Base-by-base conservation (phyloP, 1,140 invertebrate genomes). In the Chymomyza costata region DNA sequence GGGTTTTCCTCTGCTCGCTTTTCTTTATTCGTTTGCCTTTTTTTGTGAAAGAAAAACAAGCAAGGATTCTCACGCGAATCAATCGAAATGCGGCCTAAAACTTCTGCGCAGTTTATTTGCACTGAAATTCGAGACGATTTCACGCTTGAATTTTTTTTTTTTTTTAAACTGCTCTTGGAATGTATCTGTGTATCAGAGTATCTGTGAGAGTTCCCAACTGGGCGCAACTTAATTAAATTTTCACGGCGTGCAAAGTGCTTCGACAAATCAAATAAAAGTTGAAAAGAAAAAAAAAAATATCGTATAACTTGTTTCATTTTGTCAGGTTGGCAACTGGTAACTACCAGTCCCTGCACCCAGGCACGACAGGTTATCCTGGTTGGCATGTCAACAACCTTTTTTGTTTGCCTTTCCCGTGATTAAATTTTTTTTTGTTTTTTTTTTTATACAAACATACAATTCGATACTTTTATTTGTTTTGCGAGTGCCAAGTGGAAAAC, bases 181-280 rank as follows among this genome's bases (percentile, higher is more conserved):
- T 62, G 51, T 57, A 60, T 43, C 56, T 46, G 19, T 37, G 37
- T 38, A 50, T 28, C 31, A 49, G 35, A 62, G 35, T 21, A 15
- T 59, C 19, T 40, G 54, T 10, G 8, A 51, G 35, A 40, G 52
- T 48, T 31, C 47, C 54, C 57, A 25, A 47, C 46, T 38, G 58
- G 52, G 63, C 32, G 58, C 73, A 52, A 78, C 65, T 80, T 80
- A 80, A 80, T 80, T 80, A 80, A 80, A 80, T 80, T 80, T 80
- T 68, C 68, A 81, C 73, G n/a, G n/a, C 7, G n/a, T 81, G 74
- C 74, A 68, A 38, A 38, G 35, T 38, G 35, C 73, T 80, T 81
- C 73, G 68, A 65, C 59, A 73, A 70, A 67, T 67, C 73, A 81
- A 71, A 71, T 37, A 78, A 34, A 6, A n/a, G 39, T 64, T 21